Base-by-base conservation (phyloP, 2,888 invertebrate species). In the Stenotaenia linearis region DNA sequence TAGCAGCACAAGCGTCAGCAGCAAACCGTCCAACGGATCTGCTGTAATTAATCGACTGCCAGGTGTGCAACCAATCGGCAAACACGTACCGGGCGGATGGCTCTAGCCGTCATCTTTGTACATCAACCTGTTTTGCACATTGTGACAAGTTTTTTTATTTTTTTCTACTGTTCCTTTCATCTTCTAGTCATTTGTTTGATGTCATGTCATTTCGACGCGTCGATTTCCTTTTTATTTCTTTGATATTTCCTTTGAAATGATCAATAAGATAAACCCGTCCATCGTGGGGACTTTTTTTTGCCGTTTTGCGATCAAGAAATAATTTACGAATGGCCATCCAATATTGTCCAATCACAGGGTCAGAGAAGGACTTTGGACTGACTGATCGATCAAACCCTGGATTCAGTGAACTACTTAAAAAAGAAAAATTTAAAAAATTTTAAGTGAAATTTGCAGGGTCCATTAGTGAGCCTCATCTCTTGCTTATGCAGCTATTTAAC, bases 11-110 rank as follows among this genome's bases (percentile, higher is more conserved):
- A 78, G 74, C 12, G 77, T 50, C 35, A 76, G 74, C 18, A 75
- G 78, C 76, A 81, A 81, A 79, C 81, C 81, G 74, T 80, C 81
- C 76, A 81, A 81, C 77, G 81, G 81, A n/a, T 81, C 80, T 25
- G 81, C 80, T 10, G 45, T 81, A 12, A 77, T 79, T 32, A 75
- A 91, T 82, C 90, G 91, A 85, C 88, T 92, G 83, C 90, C 92
- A 18, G 92, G 92, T 82, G 91, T 92, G 82, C 92, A 92, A 85
- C 92, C 92, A 83, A 89, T 92, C 83, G 91, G 91, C 75, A 80
- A 79, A 56, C 37, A 76, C 23, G 79, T 79, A 18, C 76, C 80
- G 21, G 79, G 81, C 28, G 81, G 81, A 28, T 81, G 81, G 81
- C 76, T 81, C 28, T 81, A 80, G 10, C 10, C n/a, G 45, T 18